phyloP scores from a whole-genome alignment of 2,113 vertebrate genomes.

The Opisthocomus hoazin region DNA sequence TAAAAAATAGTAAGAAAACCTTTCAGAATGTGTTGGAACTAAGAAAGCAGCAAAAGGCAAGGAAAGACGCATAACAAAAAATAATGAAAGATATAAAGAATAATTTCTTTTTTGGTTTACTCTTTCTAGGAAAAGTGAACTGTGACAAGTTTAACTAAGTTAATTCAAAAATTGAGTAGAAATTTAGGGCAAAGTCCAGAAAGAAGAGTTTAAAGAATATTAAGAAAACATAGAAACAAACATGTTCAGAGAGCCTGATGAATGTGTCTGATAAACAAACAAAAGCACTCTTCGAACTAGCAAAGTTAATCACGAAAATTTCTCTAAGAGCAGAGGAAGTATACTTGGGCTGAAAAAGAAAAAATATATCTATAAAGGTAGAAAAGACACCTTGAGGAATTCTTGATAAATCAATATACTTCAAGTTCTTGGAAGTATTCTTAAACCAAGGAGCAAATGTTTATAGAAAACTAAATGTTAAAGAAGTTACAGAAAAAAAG shows the following conservation, averaged over 20 bases:
- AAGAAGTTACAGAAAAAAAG: not conserved
- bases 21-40: not conserved
- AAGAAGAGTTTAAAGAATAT: not conserved
- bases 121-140: not conserved
- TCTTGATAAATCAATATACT: not conserved
- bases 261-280: not conserved
- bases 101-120: not conserved
- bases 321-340: not conserved
- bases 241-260: not conserved
- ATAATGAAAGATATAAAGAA: not conserved
- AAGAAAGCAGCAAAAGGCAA: not conserved
- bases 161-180: not conserved
- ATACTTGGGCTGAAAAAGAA: not conserved
- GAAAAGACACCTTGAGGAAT: not conserved
- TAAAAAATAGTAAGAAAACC: not conserved
- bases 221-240: not conserved
- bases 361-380: not conserved
- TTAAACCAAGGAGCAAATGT: not conserved
- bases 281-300: not conserved
- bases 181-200: not conserved
- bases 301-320: not conserved
- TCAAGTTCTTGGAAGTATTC: not conserved
- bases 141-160: not conserved
- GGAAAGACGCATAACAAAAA: not conserved
- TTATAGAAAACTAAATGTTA: not conserved